phyloP scores from a whole-genome alignment of 2,888 invertebrate species.

The Xestobium rufovillosum region DNA sequence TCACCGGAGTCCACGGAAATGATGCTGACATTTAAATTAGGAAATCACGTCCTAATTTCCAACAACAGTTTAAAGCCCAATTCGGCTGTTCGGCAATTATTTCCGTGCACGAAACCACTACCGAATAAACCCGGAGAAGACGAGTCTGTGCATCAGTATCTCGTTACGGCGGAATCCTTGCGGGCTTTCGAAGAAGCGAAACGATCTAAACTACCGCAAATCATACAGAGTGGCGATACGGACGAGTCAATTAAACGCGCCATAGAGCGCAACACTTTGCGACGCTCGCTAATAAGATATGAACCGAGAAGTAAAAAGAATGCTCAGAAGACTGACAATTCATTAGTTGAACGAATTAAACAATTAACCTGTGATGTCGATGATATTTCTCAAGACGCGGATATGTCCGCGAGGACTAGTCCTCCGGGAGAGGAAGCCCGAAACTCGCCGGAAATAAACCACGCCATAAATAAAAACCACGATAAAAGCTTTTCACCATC shows the following conservation, averaged over 20 bases:
- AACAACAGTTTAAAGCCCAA: slow-evolving; percentile 59
- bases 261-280: slow-evolving; percentile 74
- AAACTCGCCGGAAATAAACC: slow-evolving; percentile 33
- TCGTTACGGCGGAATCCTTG: slow-evolving; percentile 66
- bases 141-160: slow-evolving; percentile 45
- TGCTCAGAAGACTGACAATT: slow-evolving; percentile 59
- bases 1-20: slow-evolving; percentile 44
- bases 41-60: slow-evolving; percentile 47
- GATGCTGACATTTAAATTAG: slow-evolving; percentile 51
- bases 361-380: slow-evolving; percentile 81
- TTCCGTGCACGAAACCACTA: slow-evolving; percentile 64
- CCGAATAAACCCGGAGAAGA: slow-evolving; percentile 40
- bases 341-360: slow-evolving; percentile 77
- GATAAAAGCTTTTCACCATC: slow-evolving; percentile 56
- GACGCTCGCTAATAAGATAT: slow-evolving; percentile 70
- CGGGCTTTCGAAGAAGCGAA: slow-evolving; percentile 62
- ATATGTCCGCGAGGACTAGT: slow-evolving; percentile 51
- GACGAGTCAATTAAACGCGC: slow-evolving; percentile 65
- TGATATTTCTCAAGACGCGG: slow-evolving; percentile 43
- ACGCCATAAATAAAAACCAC: slow-evolving; percentile 24
- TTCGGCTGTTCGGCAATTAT: slow-evolving; percentile 77
- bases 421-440: slow-evolving; percentile 60
- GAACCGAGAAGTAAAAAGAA: slow-evolving; percentile 43
- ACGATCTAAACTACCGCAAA: slow-evolving; percentile 45
- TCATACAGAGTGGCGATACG: slow-evolving; percentile 48